phyloP scores from a whole-genome alignment of 2,888 invertebrate genomes.

The Andrena bucephala region DNA sequence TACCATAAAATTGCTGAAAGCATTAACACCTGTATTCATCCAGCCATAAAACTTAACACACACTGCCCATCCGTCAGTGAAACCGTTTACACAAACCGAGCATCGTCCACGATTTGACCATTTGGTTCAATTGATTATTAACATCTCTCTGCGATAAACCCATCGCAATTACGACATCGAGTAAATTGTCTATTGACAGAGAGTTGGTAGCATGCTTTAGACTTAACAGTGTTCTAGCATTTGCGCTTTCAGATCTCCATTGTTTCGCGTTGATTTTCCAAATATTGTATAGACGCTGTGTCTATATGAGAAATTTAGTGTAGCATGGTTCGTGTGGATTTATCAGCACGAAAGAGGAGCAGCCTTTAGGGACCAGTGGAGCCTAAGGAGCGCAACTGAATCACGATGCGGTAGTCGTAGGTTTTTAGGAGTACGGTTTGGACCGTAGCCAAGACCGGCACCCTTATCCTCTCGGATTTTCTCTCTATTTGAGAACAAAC shows the following conservation, averaged over 20 bases:
- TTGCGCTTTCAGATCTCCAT: neutral
- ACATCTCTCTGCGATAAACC: no score
- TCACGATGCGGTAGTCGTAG: conserved; percentile 46
- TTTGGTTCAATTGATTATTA: no score
- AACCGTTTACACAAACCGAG: no score
- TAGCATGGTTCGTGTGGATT: neutral
- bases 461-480: conserved; percentile 81
- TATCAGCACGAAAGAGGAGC: neutral
- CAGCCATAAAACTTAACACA: no score
- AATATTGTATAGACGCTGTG: no score
- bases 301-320: no score
- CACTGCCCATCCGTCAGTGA: no score
- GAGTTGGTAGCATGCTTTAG: neutral
- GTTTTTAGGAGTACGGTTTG: conserved; percentile 73
- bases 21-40: neutral
- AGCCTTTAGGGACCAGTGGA: conserved; percentile 31
- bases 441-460: conserved; percentile 80
- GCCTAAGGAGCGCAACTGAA: conserved; percentile 31
- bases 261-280: neutral
- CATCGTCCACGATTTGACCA: no score
- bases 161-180: no score
- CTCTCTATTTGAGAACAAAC: conserved; percentile 84
- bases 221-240: no score
- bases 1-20: neutral
- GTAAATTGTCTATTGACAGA: neutral